These are phyloP conservation scores for Eurytoma adleriae DNA, from an alignment of 2,888 invertebrate species.

Conservation along the genomic window DNA sequence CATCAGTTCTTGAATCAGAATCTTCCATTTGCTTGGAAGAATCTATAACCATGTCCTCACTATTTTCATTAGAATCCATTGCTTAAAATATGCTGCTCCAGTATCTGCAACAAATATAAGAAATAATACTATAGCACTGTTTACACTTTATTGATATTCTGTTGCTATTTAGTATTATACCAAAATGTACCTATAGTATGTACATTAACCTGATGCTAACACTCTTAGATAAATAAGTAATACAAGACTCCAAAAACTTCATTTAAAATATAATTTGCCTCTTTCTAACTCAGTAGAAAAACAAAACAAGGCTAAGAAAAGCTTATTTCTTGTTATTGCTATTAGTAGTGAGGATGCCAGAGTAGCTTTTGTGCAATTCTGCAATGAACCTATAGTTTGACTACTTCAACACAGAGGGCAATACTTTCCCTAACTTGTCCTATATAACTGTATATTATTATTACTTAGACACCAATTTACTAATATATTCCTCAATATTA, in stretches of 20 bases:
- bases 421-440: conserved; percentile 45
- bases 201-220: conserved; percentile 56
- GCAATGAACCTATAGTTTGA: conserved; percentile 50
- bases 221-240: conserved; percentile 6
- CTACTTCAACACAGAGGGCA: conserved; percentile 58
- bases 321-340: conserved; percentile 26
- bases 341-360: conserved; percentile 41
- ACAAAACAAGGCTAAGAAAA: conserved; percentile 25
- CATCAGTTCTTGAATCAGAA: conserved; percentile 43
- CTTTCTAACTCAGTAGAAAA: conserved; percentile 1
- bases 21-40: conserved; percentile 45
- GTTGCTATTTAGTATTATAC: conserved; percentile 36
- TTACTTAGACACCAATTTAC: conserved; percentile 39
- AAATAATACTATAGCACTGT: conserved; percentile 36
- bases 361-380: conserved; percentile 46
- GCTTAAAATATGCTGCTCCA: conserved; percentile 20
- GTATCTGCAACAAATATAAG: conserved; percentile 48
- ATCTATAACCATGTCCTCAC: conserved; percentile 44
- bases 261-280: conserved; percentile 23
- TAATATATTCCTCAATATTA: conserved; percentile 28
- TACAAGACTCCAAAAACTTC: background rate
- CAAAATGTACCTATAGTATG: conserved; percentile 42
- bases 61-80: conserved; percentile 53
- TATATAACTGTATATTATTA: conserved; percentile 48
- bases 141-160: conserved; percentile 47